Conservation (phyloP, 2,797 vertebrate species). For the Eulemur rubriventer region DNA sequence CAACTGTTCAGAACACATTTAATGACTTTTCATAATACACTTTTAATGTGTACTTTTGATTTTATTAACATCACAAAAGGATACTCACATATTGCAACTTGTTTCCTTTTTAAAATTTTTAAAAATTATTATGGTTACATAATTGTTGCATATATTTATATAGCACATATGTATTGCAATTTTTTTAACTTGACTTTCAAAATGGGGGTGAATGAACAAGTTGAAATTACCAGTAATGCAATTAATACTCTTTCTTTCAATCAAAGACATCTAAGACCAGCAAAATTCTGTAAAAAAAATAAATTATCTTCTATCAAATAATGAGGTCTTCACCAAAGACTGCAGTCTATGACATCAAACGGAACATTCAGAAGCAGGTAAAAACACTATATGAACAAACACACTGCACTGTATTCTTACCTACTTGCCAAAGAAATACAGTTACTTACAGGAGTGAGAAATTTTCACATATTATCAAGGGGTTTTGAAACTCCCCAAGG, state of each 20-base stretch:
- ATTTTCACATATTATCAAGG: neutral
- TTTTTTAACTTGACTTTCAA: conserved; percentile 34
- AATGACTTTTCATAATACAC: conserved; percentile 2
- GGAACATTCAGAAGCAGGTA: neutral
- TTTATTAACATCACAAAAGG: neutral
- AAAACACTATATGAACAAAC: neutral
- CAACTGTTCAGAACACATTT: conserved; percentile 15
- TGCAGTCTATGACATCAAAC: neutral
- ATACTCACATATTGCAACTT: neutral
- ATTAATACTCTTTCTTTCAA: neutral
- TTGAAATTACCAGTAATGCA: neutral
- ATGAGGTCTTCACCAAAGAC: neutral
- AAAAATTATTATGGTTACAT: neutral
- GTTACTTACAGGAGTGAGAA: neutral
- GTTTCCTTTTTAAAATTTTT: neutral
- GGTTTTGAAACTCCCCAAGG: neutral
- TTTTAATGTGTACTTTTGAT: neutral
- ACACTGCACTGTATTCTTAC: neutral
- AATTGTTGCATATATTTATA: neutral
- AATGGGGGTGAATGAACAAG: neutral
- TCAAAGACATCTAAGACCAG: neutral
- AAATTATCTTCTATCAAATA: neutral
- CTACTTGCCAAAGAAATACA: neutral
- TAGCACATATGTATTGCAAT: neutral
- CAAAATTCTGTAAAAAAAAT: neutral